These are phyloP conservation scores for Hymenopus coronatus DNA, from an alignment of 2,888 invertebrate species.

Conservation along the genomic window DNA sequence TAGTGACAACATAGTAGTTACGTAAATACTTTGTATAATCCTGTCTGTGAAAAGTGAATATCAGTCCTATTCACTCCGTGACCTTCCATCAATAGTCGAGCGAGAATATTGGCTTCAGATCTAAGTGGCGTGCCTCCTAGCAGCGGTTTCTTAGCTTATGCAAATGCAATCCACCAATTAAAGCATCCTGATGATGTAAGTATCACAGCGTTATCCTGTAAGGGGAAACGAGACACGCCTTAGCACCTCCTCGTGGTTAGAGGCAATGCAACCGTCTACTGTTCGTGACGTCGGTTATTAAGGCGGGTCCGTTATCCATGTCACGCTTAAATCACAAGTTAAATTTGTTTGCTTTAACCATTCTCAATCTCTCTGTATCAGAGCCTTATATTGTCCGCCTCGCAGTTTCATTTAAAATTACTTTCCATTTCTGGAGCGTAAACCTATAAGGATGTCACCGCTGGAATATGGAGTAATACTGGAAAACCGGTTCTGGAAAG, in stretches of 20 bases:
- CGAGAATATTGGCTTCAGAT: background rate
- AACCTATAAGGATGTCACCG: too few species aligned
- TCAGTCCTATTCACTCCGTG: background rate
- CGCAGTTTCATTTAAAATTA: too few species aligned
- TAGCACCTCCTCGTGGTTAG: background rate
- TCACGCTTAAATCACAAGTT: too few species aligned
- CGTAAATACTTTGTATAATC: too few species aligned
- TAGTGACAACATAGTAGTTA: too few species aligned
- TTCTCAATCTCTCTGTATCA: too few species aligned
- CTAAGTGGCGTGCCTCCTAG: background rate
- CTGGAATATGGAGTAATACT: too few species aligned
- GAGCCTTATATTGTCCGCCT: too few species aligned
- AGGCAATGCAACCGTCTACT: background rate
- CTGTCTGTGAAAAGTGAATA: background rate
- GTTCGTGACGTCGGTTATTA: background rate
- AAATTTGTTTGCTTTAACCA: too few species aligned
- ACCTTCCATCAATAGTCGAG: background rate
- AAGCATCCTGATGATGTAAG: background rate
- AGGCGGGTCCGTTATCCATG: background rate
- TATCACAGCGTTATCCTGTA: background rate
- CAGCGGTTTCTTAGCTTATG: background rate
- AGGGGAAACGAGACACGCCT: background rate
- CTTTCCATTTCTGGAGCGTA: too few species aligned
- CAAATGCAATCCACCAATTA: background rate
- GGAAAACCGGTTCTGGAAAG: too few species aligned